These are phyloP conservation scores for Stratiomys singularior DNA, from an alignment of 2,888 invertebrate species.

Conservation along the genomic window DNA sequence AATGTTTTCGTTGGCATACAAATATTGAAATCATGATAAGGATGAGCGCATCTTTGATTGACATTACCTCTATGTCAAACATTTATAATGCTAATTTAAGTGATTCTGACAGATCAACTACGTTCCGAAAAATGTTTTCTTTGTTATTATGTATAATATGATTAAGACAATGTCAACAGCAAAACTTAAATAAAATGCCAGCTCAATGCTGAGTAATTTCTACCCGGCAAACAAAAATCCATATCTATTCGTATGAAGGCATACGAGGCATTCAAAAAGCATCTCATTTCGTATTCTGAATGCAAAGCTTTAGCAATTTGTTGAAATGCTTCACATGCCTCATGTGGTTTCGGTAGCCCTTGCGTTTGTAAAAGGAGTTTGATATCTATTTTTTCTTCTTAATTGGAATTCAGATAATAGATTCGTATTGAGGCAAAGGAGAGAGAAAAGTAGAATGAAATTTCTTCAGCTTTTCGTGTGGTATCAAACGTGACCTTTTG, in stretches of 20 bases:
- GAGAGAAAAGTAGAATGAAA: neutral
- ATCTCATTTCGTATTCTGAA: slow-evolving; percentile 34
- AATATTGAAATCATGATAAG: too few relatives aligned
- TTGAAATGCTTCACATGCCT: slow-evolving; percentile 29
- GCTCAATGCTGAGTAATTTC: neutral
- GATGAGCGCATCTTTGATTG: too few relatives aligned
- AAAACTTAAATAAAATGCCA: neutral
- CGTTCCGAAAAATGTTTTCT: too few relatives aligned
- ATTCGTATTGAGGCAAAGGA: neutral
- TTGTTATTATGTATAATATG: neutral
- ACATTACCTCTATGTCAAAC: too few relatives aligned
- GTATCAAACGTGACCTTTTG: neutral
- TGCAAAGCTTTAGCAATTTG: slow-evolving; percentile 24
- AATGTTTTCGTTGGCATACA: too few relatives aligned
- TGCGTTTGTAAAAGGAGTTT: neutral
- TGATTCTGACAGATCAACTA: too few relatives aligned
- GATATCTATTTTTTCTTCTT: slow-evolving; percentile 2
- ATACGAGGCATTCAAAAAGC: neutral
- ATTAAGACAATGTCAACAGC: neutral
- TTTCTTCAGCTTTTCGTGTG: neutral
- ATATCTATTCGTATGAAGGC: too few relatives aligned
- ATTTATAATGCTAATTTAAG: too few relatives aligned
- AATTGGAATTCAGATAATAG: slow-evolving; percentile 8
- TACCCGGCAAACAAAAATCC: neutral
- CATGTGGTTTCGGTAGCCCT: slow-evolving; percentile 10